Base-by-base conservation (phyloP, 2,888 invertebrate genomes). In the Rhingia campestris region DNA sequence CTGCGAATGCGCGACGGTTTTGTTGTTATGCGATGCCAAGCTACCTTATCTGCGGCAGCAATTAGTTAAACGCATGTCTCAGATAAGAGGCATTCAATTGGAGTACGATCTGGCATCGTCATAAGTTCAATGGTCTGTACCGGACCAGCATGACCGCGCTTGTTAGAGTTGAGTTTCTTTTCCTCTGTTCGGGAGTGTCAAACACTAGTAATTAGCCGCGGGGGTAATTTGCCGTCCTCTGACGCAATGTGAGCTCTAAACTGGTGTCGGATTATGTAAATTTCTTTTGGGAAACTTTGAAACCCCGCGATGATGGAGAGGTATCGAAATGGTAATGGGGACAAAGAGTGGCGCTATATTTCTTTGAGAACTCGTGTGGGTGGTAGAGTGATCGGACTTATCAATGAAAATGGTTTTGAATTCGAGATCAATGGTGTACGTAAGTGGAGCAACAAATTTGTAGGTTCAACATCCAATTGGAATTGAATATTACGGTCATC, bases 211-310 rank as follows among this genome's bases (percentile, higher is more conserved):
- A 72, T 75, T 66, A 75, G 69, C 80, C 74, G 64, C 53, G 59
- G 74, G 80, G 58, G 43, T 56, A 54, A 79, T 79, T 61, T 79
- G 56, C 73, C 51, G 9, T 22, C 61, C 32, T 53, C 72, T 75
- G 77, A 51, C 77, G 56, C 67, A 74, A 63, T 82, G 77, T 82
- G 77, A 58, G 77, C 67, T 77, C 77, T 64, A 73, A 69, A 39
- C 73, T 69, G 73, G 63, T 67, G 73, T 67, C 58, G 41, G 76
- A 81, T 82, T 77, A 82, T 67, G 77, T 61, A 73, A 73, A 82
- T 76, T 81, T 41, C 22, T 47, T 64, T 74, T 64, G 56, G 33
- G 43, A 56, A 69, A 12, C n/a, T 35, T 43, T 37, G 43, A 22
- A 51, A 61, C 63, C 32, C 39, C 12, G 37, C 7, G 22, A 6